A percentile compares a stretch with the other conserved stretches of the same genome.
Conservation (phyloP, 2,888 invertebrate species). For the Drosophila sordidula region DNA sequence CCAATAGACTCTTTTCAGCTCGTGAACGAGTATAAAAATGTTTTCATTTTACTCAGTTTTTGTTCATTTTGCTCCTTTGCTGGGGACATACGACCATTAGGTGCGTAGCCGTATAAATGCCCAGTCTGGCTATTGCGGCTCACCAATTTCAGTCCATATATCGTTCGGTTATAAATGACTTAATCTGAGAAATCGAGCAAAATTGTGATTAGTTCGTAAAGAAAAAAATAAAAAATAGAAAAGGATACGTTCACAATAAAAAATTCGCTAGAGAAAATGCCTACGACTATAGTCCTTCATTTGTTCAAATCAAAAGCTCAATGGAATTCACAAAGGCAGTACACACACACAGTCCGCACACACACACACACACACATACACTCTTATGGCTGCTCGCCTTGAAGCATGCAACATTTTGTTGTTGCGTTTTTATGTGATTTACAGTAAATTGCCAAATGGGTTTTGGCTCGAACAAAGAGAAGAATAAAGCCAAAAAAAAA, state of each 20-base stretch:
- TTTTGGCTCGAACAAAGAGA: slow-evolving; percentile 15
- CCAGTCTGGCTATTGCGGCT: too few species aligned
- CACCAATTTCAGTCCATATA: too few species aligned
- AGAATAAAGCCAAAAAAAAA: slow-evolving; percentile 1
- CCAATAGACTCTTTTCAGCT: too few species aligned
- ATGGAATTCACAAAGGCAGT: slow-evolving; percentile 39
- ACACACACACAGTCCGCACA: neutral
- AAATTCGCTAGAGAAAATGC: slow-evolving; percentile 9
- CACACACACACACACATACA: neutral
- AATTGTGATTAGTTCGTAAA: slow-evolving; percentile 6
- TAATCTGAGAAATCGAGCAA: neutral
- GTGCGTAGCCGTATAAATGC: too few species aligned
- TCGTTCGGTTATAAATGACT: neutral
- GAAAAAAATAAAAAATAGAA: neutral
- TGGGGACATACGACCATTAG: too few species aligned
- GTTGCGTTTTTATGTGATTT: slow-evolving; percentile 64
- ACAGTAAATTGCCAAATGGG: slow-evolving; percentile 70
- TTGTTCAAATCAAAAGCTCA: slow-evolving; percentile 39
- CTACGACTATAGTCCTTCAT: slow-evolving; percentile 1
- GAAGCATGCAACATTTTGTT: slow-evolving; percentile 53
- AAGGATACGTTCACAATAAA: slow-evolving; percentile 9
- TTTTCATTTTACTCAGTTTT: too few species aligned
- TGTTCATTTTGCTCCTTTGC: too few species aligned
- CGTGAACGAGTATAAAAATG: too few species aligned
- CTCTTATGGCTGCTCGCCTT: slow-evolving; percentile 30